These are phyloP conservation scores for Xylota segnis DNA, from an alignment of 2,888 invertebrate genomes.

Conservation along the genomic window DNA sequence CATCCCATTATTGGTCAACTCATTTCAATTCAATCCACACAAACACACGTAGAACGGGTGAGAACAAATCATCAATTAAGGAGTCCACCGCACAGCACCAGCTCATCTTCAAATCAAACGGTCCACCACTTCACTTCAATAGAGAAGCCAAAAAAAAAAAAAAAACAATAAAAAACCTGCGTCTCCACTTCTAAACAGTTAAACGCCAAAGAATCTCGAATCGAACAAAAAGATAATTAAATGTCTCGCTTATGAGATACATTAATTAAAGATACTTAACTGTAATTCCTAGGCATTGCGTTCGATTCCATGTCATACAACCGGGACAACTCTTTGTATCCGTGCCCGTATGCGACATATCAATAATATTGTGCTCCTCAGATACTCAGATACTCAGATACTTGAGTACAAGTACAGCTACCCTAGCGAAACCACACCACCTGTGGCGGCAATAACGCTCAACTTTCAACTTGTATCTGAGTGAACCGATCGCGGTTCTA, in stretches of 20 bases:
- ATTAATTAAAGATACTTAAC: constrained; percentile 71
- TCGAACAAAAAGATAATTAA: constrained; percentile 66
- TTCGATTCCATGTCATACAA: constrained; percentile 70
- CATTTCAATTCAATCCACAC: constrained; percentile 44
- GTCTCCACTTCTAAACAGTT: constrained; percentile 23
- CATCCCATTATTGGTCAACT: constrained; percentile 62
- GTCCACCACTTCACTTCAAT: constrained; percentile 7
- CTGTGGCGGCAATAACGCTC: constrained; percentile 65
- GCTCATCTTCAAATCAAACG: constrained; percentile 24
- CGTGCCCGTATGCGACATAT: constrained; percentile 45
- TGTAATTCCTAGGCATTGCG: constrained; percentile 66
- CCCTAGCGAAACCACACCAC: constrained; percentile 33
- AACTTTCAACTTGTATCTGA: constrained; percentile 67
- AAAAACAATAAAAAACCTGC: constrained; percentile 11
- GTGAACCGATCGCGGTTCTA: constrained; percentile 52
- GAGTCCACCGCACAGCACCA: constrained; percentile 1
- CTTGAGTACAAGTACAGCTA: constrained; percentile 20
- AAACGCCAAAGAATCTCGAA: constrained; percentile 12
- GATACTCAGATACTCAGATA: constrained; percentile 36
- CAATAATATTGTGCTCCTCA: constrained; percentile 52
- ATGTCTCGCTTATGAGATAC: constrained; percentile 70
- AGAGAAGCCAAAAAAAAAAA: not conserved
- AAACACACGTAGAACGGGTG: constrained; percentile 11
- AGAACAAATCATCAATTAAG: constrained; percentile 50
- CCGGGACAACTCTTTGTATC: constrained; percentile 30